These are phyloP conservation scores for Megaptera novaeangliae DNA, from an alignment of 2,113 vertebrate species.

Conservation along the genomic window DNA sequence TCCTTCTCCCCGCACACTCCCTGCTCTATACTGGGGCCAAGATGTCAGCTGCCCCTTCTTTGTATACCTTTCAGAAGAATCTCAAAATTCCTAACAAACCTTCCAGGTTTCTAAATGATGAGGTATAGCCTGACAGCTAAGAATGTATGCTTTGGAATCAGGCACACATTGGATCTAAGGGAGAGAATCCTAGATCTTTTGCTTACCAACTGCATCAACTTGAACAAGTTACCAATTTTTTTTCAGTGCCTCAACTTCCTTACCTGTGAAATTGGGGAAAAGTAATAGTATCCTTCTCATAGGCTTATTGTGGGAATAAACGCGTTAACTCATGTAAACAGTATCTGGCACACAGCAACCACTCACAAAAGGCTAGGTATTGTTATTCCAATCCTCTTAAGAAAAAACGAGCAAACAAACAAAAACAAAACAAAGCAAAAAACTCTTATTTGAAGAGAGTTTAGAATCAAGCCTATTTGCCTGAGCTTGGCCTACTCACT, in stretches of 20 bases:
- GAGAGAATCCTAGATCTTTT: neutral
- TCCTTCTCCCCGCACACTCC: neutral
- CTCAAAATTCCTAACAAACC: neutral
- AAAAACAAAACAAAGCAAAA: fast-evolving
- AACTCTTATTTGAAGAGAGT: neutral
- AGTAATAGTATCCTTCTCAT: neutral
- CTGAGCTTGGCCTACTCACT: neutral
- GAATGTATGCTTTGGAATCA: neutral
- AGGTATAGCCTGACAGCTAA: neutral
- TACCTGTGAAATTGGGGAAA: neutral
- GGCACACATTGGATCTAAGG: too few relatives aligned
- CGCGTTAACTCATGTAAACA: neutral
- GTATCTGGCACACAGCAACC: neutral
- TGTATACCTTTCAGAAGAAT: neutral
- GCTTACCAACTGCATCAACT: neutral
- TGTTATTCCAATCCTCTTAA: neutral
- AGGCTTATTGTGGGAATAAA: neutral
- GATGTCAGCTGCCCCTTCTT: neutral
- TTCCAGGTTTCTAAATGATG: neutral
- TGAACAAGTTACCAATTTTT: neutral
- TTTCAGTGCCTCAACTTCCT: neutral
- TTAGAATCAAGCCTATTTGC: neutral
- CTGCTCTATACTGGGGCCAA: neutral
- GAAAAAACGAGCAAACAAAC: neutral
- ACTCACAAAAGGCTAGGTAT: neutral